Conservation (phyloP, 2,797 vertebrate species). For the Rhadinocentrus ornatus region DNA sequence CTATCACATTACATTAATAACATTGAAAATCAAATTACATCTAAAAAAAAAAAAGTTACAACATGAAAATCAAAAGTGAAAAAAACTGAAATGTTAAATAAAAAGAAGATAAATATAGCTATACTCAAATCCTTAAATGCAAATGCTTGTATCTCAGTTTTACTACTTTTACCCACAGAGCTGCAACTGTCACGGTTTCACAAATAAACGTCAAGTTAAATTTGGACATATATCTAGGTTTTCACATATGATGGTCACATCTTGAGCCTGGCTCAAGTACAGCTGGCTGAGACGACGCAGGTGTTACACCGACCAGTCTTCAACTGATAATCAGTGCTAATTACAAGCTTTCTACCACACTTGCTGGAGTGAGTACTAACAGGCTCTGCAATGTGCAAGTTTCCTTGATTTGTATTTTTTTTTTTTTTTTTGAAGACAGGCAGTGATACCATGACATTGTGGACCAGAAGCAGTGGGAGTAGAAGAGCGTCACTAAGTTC, state of each 20-base stretch:
- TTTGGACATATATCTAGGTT: not conserved
- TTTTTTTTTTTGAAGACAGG: slow-evolving; percentile 5
- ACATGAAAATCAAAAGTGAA: not conserved
- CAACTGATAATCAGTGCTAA: slow-evolving; percentile 21
- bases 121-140: not conserved
- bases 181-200: not conserved
- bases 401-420: slow-evolving; percentile 17
- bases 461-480: slow-evolving; percentile 56
- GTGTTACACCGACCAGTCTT: slow-evolving; percentile 4
- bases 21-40: too few species aligned
- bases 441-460: slow-evolving; percentile 11
- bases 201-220: not conserved
- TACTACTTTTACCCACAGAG: not conserved
- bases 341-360: slow-evolving; percentile 5
- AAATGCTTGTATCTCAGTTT: not conserved
- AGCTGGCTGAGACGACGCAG: slow-evolving; percentile 8
- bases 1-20: not conserved
- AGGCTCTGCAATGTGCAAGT: not conserved
- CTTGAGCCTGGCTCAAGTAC: not conserved
- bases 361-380: not conserved
- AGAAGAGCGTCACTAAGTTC: slow-evolving; percentile 37
- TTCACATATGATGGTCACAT: not conserved
- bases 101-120: not conserved
- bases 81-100: too few species aligned
- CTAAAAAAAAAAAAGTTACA: not conserved